Evolutionary conservation across 2,797 vertebrate genomes (phyloP), one percentile per base, ranked within the genome.

Genomic region (Alca torda): DNA sequence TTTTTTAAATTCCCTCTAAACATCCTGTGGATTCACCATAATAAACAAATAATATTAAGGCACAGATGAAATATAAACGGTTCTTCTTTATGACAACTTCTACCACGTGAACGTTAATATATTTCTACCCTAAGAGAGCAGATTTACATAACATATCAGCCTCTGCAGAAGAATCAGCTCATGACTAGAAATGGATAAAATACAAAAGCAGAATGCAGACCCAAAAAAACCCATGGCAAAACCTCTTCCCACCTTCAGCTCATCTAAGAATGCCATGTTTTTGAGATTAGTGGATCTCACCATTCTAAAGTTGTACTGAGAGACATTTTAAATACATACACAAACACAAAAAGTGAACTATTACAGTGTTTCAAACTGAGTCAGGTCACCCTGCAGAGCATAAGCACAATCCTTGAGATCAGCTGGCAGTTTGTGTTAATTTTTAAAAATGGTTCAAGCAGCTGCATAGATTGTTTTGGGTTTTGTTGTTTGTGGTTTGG

Each of bases 31-130:
- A n/a, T 41, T 86, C 30, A 31, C 4, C 8, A 51, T 10, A 82
- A 57, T 51, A 87, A 56, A 39, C 19, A 69, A 33, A 65, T 30
- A 73, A 72, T 91, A 30, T 24, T 91, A 61, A 25, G 5, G 28
- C 5, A 61, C 10, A 48, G 28, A 15, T 28, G 16, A 81, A 50
- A 30, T 12, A 33, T 7, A 69, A 16, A 12, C 6, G 0, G 11
- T 50, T n/a, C 4, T 73, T 89, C 31, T 54, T 87, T 16, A 64
- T 11, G 13, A 74, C 1, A 69, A 60, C 13, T 77, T 73, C 21
- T 16, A 82, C 25, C 70, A 60, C 0, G 3, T 11, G 5, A 4
- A 4, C 2, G 3, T 18, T 15, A 67, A 56, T 43, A 7, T 28
- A 13, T 11, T 17, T 48, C n/a, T 61, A 7, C 16, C 37, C 8